Percentiles rank a stretch among this genome's conserved stretches.
Evolutionary conservation across 1,140 invertebrate genomes (phyloP).

Genomic region (Lepidotrigona ventralis): DNA sequence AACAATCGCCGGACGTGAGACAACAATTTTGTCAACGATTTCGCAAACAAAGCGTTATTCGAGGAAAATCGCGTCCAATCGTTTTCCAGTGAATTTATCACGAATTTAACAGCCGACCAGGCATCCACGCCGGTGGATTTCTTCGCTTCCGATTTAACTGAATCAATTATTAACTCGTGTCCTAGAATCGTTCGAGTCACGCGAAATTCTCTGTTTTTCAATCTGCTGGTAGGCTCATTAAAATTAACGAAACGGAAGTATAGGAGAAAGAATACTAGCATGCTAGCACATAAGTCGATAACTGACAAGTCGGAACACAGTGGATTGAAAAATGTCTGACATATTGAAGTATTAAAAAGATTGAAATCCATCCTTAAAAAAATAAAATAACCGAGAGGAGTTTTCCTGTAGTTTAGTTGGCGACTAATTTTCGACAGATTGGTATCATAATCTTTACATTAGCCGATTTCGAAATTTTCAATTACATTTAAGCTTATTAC

Average conservation of each 20-base stretch:
- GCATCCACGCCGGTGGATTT: not conserved
- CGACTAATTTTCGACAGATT: no score
- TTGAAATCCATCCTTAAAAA: no score
- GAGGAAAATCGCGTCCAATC: not conserved
- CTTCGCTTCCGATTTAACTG: not conserved
- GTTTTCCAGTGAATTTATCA: constrained; percentile 5
- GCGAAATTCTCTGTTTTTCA: not conserved
- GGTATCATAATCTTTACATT: no score
- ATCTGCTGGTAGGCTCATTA: not conserved
- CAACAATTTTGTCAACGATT: not conserved
- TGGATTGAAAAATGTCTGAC: not conserved
- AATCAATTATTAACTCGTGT: constrained; percentile 4
- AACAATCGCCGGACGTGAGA: not conserved
- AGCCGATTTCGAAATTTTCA: no score
- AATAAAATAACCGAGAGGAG: no score
- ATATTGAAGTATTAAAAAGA: not conserved
- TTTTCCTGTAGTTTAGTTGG: no score
- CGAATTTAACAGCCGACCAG: not conserved
- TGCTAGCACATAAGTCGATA: not conserved
- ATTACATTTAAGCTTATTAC: no score
- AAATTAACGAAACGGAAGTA: not conserved
- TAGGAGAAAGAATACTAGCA: not conserved
- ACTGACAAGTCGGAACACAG: not conserved
- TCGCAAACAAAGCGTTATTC: not conserved
- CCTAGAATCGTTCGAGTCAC: not conserved